Evolutionary conservation across 2,797 vertebrate species (phyloP).

Genomic region (Oreonectes daqikongensis): DNA sequence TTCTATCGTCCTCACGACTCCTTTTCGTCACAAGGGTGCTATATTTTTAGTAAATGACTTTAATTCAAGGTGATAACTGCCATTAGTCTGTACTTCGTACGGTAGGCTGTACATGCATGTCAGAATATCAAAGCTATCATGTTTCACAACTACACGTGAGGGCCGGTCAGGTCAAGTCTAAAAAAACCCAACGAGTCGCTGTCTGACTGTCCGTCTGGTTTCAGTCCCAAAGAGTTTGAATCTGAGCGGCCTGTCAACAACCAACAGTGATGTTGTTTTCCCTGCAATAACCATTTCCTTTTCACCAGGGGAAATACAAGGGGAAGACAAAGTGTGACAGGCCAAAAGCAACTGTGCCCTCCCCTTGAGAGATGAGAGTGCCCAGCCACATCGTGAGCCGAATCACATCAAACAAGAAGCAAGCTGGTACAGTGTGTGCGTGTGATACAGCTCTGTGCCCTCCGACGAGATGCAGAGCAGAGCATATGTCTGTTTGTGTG

Average conservation of each 20-base stretch:
- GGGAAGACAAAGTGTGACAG: constrained; percentile 63
- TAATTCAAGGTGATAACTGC: neutral
- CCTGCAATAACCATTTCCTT: constrained; percentile 57
- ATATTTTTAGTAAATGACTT: neutral
- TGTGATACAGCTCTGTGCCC: constrained; percentile 40
- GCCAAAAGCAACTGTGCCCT: constrained; percentile 49
- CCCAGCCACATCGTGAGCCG: constrained; percentile 40
- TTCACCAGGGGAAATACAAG: constrained; percentile 52
- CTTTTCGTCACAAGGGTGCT: neutral
- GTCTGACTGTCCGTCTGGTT: constrained; percentile 53
- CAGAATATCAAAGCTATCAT: constrained; percentile 3
- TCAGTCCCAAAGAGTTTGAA: constrained; percentile 57
- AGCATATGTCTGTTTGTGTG: constrained; percentile 54
- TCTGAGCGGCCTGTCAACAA: constrained; percentile 66
- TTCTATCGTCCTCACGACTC: neutral
- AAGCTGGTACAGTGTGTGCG: constrained; percentile 36
- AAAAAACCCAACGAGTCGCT: constrained; percentile 56
- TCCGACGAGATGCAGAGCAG: constrained; percentile 31
- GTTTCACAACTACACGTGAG: constrained; percentile 25
- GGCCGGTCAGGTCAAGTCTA: constrained; percentile 13
- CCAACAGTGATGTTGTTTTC: constrained; percentile 65
- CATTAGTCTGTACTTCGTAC: neutral
- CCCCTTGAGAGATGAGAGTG: constrained; percentile 50
- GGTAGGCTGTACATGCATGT: neutral
- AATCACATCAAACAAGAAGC: constrained; percentile 49